Percentiles rank a stretch among this genome's conserved stretches.
Evolutionary conservation across 2,113 vertebrate species (phyloP).

Genomic region (Marmota monax): DNA sequence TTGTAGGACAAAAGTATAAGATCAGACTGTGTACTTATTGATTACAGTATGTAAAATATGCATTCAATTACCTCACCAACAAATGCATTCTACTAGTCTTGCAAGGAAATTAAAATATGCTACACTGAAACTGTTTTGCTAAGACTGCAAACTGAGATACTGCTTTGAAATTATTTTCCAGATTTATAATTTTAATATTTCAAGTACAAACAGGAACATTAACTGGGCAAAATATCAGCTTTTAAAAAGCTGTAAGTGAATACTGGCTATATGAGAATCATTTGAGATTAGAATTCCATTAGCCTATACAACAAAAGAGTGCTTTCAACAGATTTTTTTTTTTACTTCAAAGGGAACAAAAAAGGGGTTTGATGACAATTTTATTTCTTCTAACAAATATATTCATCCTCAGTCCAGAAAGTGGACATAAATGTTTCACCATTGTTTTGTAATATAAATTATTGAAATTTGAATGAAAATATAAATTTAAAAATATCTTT

Average conservation of each 20-base stretch:
- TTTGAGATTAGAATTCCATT: background rate
- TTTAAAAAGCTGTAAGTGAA: background rate
- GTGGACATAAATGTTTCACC: background rate
- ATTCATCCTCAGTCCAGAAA: background rate
- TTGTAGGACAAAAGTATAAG: background rate
- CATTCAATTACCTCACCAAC: background rate
- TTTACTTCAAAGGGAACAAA: background rate
- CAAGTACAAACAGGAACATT: background rate
- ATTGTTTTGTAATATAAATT: background rate
- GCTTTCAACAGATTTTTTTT: background rate
- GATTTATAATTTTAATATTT: slow-evolving; percentile 46
- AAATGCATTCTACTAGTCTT: background rate
- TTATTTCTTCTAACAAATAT: background rate
- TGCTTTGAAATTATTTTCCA: slow-evolving; percentile 48
- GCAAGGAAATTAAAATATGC: slow-evolving; percentile 39
- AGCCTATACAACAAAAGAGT: background rate
- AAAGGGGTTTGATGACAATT: background rate
- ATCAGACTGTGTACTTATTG: background rate
- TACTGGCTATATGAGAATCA: background rate
- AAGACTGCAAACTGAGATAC: background rate
- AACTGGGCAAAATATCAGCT: background rate
- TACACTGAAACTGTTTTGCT: background rate
- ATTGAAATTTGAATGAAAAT: background rate
- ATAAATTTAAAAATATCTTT: background rate
- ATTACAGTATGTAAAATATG: slow-evolving; percentile 1